Conservation (phyloP, 1,140 invertebrate species). For the Alviniconcha marisindica region DNA sequence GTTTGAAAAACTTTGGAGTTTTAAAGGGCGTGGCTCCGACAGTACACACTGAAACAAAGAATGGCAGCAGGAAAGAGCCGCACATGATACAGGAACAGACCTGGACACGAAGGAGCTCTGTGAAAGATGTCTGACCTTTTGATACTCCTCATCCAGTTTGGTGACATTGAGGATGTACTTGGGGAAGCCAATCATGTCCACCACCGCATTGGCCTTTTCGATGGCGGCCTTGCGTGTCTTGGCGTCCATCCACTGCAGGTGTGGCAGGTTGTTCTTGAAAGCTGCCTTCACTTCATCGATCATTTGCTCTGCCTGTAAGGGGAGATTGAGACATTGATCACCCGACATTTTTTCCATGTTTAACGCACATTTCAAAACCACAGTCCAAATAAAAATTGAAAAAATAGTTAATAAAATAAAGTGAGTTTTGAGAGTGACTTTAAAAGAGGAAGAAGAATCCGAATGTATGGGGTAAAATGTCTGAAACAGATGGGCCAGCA, state of each 20-base stretch:
- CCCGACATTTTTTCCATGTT: too few species aligned
- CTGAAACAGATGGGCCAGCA: too few species aligned
- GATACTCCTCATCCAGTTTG: slow-evolving; percentile 80
- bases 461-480: too few species aligned
- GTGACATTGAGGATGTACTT: slow-evolving; percentile 87
- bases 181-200: slow-evolving; percentile 92
- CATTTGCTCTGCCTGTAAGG: slow-evolving; percentile 88
- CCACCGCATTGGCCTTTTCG: slow-evolving; percentile 86
- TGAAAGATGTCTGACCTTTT: slow-evolving; percentile 57
- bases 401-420: too few species aligned
- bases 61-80: not conserved
- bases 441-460: too few species aligned
- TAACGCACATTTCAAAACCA: too few species aligned
- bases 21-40: too few species aligned
- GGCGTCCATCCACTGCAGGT: slow-evolving; percentile 89
- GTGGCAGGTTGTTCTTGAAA: slow-evolving; percentile 85
- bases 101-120: not conserved
- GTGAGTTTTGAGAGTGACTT: too few species aligned
- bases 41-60: too few species aligned
- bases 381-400: too few species aligned
- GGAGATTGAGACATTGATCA: too few species aligned
- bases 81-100: not conserved
- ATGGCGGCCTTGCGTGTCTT: slow-evolving; percentile 87
- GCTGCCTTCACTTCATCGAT: slow-evolving; percentile 88
- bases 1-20: too few species aligned